phyloP scores from a whole-genome alignment of 2,113 vertebrate genomes.

The Sminthopsis crassicaudata region DNA sequence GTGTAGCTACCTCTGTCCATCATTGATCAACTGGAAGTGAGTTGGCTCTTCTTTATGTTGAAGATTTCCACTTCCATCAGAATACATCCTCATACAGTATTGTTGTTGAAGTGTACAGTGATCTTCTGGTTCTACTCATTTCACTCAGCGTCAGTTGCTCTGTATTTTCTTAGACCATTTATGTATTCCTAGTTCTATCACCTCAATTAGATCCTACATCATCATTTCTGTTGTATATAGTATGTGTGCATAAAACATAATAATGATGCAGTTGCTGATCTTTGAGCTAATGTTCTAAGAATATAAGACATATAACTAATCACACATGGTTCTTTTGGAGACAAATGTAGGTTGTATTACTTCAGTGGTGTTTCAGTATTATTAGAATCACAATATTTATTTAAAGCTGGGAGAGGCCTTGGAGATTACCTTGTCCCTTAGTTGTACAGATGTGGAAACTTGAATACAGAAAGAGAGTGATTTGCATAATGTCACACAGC shows the following conservation, averaged over 20 bases:
- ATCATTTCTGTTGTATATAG: neutral
- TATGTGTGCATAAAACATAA: neutral
- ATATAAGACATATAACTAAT: neutral
- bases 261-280: neutral
- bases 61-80: too few species aligned
- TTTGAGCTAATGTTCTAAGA: neutral
- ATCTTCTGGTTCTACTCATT: too few species aligned
- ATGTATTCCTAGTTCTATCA: neutral
- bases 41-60: too few species aligned
- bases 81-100: too few species aligned
- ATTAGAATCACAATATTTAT: neutral
- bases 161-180: neutral
- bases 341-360: neutral
- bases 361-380: neutral
- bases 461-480: neutral
- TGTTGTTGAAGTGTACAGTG: too few species aligned
- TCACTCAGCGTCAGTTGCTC: too few species aligned
- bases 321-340: neutral
- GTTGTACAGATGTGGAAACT: conserved; percentile 1
- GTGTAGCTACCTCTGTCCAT: too few species aligned
- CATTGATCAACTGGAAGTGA: too few species aligned
- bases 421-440: neutral
- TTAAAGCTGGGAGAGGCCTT: neutral
- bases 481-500: neutral
- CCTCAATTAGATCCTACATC: neutral